Conservation (phyloP, 2,888 invertebrate species). For the Drosophila limbata region DNA sequence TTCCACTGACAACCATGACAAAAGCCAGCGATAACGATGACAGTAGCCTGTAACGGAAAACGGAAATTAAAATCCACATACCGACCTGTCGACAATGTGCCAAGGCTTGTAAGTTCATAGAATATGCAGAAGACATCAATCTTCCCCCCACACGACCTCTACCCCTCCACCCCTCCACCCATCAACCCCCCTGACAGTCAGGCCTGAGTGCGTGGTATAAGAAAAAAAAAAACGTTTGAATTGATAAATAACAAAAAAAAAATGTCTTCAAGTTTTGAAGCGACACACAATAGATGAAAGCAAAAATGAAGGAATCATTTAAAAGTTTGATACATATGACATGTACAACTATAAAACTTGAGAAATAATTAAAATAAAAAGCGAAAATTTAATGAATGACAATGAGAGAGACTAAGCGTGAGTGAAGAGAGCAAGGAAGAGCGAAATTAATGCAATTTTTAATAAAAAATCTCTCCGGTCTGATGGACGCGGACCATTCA, state of each 20-base stretch:
- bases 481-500: constrained; percentile 40
- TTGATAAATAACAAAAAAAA: constrained; percentile 10
- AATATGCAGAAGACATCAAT: constrained; percentile 30
- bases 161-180: not conserved
- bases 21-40: constrained; percentile 41
- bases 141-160: constrained; percentile 3
- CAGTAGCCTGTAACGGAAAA: constrained; percentile 65
- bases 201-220: constrained; percentile 4
- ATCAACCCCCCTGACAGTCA: not conserved
- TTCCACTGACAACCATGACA: constrained; percentile 9
- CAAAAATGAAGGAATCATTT: constrained; percentile 27
- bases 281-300: constrained; percentile 19
- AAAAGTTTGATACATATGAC: not conserved
- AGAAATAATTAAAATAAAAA: constrained; percentile 46
- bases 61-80: constrained; percentile 73
- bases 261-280: constrained; percentile 17
- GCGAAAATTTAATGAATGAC: constrained; percentile 6
- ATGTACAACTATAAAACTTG: constrained; percentile 3
- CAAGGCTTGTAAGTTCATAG: constrained; percentile 9
- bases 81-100: constrained; percentile 45
- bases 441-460: constrained; percentile 30
- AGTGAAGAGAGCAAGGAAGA: not conserved
- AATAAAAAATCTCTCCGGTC: constrained; percentile 23
- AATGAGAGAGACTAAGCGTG: not conserved
- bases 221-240: constrained; percentile 24